phyloP scores from a whole-genome alignment of 2,888 invertebrate genomes.

The Noctua fimbriata region DNA sequence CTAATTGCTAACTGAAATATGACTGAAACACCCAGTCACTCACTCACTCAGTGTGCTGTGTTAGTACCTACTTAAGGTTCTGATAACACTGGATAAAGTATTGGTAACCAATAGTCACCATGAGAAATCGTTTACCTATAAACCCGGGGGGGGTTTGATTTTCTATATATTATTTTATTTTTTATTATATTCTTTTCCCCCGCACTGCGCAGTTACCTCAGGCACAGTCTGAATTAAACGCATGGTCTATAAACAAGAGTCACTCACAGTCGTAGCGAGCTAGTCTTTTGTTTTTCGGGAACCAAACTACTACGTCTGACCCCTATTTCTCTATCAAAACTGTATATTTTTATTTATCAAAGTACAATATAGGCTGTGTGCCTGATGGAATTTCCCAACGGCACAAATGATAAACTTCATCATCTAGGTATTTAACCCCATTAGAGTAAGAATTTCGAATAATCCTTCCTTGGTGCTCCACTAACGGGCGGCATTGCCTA shows the following conservation, averaged over 20 bases:
- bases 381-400: neutral
- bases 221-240: neutral
- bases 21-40: neutral
- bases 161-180: too few species aligned
- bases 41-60: neutral
- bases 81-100: neutral
- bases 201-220: neutral
- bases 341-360: neutral
- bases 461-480: neutral
- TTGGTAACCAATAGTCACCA: neutral
- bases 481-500: too few species aligned
- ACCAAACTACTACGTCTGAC: neutral
- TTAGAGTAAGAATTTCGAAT: neutral
- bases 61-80: neutral
- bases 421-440: neutral
- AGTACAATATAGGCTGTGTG: neutral
- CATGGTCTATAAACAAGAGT: neutral
- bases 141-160: too few species aligned
- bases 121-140: neutral
- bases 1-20: neutral
- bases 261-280: neutral
- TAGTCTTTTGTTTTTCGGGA: constrained; percentile 1
- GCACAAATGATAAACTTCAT: neutral
- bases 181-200: too few species aligned
- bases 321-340: neutral